Percentiles rank a stretch among this genome's conserved stretches.
Conservation (phyloP, 2,888 invertebrate genomes). For the Chymomyza amoena region DNA sequence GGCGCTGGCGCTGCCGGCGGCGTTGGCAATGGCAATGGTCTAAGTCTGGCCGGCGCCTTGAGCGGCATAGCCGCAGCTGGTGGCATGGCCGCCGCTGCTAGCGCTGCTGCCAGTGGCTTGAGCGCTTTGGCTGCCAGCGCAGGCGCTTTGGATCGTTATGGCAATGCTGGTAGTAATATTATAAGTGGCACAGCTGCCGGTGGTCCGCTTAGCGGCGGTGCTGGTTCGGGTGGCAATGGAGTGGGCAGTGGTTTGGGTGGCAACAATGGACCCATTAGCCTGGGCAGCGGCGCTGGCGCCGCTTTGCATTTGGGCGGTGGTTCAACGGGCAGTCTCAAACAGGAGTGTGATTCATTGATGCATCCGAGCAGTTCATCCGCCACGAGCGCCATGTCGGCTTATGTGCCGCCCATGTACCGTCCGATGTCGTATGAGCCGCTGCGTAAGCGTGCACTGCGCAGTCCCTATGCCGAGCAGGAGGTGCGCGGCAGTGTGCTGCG, state of each 20-base stretch:
- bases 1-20: conserved; percentile 66
- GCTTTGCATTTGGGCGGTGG: conserved; percentile 67
- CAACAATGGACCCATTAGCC: conserved; percentile 75
- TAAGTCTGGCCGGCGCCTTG: conserved; percentile 52
- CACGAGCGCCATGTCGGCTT: conserved; percentile 76
- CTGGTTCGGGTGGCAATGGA: conserved; percentile 29
- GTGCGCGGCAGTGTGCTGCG: conserved; percentile 84
- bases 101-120: conserved; percentile 57
- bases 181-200: conserved; percentile 50
- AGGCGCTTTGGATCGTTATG: conserved; percentile 60
- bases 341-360: conserved; percentile 79
- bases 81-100: conserved; percentile 60
- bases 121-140: conserved; percentile 60
- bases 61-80: conserved; percentile 66
- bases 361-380: conserved; percentile 76
- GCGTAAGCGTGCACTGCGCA: conserved; percentile 81
- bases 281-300: conserved; percentile 70
- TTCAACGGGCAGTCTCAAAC: conserved; percentile 76
- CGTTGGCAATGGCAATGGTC: conserved; percentile 50
- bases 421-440: conserved; percentile 79
- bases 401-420: conserved; percentile 78
- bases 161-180: conserved; percentile 59
- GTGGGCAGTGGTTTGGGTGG: conserved; percentile 65
- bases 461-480: conserved; percentile 79
- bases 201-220: conserved; percentile 40